A percentile compares a stretch with the other conserved stretches of the same genome.
Conservation (phyloP, 2,797 vertebrate genomes). For the Protonibea diacanthus region DNA sequence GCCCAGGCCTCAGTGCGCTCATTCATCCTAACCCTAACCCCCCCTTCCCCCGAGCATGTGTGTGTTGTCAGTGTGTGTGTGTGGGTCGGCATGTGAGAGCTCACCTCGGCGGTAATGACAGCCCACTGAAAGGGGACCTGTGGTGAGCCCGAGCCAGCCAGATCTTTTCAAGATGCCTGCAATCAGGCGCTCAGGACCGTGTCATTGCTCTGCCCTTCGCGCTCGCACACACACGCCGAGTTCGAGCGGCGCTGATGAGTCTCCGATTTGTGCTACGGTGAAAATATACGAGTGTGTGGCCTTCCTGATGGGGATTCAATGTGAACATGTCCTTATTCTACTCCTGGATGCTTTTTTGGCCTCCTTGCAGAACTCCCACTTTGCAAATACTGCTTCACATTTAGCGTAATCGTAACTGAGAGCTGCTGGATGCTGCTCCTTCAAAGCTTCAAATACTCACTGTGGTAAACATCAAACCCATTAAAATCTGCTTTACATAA, state of each 20-base stretch:
- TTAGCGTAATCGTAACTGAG: constrained; percentile 51
- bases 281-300: constrained; percentile 55
- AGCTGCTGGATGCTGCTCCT: constrained; percentile 39
- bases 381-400: constrained; percentile 36
- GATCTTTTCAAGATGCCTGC: constrained; percentile 89
- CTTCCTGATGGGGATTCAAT: constrained; percentile 56
- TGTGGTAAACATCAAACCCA: constrained; percentile 64
- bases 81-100: constrained; percentile 70
- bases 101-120: constrained; percentile 83
- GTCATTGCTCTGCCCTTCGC: constrained; percentile 77
- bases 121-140: constrained; percentile 83
- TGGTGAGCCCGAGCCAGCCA: constrained; percentile 69
- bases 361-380: constrained; percentile 57
- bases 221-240: constrained; percentile 30
- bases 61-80: constrained; percentile 57
- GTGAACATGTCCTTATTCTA: constrained; percentile 63
- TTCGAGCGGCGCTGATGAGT: constrained; percentile 24
- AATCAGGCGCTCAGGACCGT: constrained; percentile 84
- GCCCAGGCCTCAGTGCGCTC: constrained; percentile 79
- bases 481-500: constrained; percentile 67
- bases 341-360: constrained; percentile 37
- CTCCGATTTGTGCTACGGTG: constrained; percentile 1
- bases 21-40: constrained; percentile 67
- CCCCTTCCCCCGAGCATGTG: constrained; percentile 24
- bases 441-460: constrained; percentile 56